These are phyloP conservation scores for Cichlasoma orientale DNA, from an alignment of 2,797 vertebrate species.

Conservation along the genomic window DNA sequence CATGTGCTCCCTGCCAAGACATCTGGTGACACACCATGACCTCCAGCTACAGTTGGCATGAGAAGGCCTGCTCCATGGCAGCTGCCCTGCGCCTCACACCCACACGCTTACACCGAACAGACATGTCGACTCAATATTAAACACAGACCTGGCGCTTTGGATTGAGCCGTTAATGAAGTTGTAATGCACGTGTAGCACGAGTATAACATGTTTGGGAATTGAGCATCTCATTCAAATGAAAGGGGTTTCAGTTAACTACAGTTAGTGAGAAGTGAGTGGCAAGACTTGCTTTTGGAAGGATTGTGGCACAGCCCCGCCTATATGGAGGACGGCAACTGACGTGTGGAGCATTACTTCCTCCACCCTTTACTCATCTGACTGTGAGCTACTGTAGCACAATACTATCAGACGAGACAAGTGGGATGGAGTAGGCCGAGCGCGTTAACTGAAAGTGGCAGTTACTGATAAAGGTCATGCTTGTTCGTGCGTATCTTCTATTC, in stretches of 20 bases:
- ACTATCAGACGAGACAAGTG: background rate
- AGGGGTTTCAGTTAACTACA: background rate
- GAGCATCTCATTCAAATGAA: background rate
- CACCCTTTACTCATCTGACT: no score
- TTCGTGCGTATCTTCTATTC: background rate
- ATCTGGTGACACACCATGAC: background rate
- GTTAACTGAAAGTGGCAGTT: background rate
- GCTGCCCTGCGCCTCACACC: no score
- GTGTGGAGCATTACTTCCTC: background rate
- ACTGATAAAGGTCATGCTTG: background rate
- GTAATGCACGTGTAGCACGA: background rate
- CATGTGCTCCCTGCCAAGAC: no score
- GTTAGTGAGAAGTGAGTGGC: no score
- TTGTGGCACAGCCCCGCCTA: background rate
- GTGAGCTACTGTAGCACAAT: no score
- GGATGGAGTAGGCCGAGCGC: background rate
- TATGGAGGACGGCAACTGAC: background rate
- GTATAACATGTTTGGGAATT: background rate
- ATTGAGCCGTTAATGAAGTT: background rate
- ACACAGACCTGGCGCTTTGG: background rate
- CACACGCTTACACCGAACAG: background rate
- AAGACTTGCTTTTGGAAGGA: background rate
- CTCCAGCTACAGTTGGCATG: background rate
- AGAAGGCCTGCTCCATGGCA: background rate
- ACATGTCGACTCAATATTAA: background rate